Conservation (phyloP, 2,888 invertebrate genomes). For the Troides helena region DNA sequence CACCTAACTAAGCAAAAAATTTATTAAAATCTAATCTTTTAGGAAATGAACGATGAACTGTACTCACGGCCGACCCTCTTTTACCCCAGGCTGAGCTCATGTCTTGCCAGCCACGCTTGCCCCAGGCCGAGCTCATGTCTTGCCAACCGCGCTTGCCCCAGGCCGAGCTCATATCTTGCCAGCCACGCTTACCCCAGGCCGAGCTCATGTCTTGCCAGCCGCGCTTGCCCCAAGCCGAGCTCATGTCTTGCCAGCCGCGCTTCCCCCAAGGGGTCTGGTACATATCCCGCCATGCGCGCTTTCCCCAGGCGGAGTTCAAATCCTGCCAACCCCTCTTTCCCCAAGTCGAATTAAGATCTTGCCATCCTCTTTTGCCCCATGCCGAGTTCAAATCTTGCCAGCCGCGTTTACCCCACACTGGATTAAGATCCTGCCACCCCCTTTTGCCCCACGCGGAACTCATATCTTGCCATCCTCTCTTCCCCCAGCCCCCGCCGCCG, state of each 20-base stretch:
- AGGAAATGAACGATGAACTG: background rate
- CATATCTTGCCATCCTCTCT: conserved; percentile 77
- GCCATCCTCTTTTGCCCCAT: conserved; percentile 83
- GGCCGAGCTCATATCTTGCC: conserved; percentile 67
- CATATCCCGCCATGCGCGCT: conserved; percentile 80
- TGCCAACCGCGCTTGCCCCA: conserved; percentile 80
- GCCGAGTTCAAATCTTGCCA: conserved; percentile 75
- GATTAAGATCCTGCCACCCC: conserved; percentile 80
- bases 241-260: no score
- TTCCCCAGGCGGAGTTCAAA: conserved; percentile 77
- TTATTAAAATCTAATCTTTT: no score
- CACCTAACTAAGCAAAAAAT: no score
- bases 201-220: no score
- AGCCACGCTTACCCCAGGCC: conserved; percentile 73
- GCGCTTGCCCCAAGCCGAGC: no score
- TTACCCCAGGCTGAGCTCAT: conserved; percentile 72
- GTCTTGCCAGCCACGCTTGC: conserved; percentile 76
- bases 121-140: conserved; percentile 63
- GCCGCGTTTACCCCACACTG: conserved; percentile 76
- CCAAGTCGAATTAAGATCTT: conserved; percentile 78
- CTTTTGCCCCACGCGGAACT: conserved; percentile 78
- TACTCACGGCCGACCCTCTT: conserved; percentile 44
- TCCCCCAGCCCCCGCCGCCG: conserved; percentile 80
- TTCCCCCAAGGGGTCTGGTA: conserved; percentile 51
- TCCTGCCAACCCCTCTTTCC: conserved; percentile 82